A percentile compares a stretch with the other conserved stretches of the same genome.
phyloP scores from a whole-genome alignment of 2,797 vertebrate genomes.

The Crypturellus tataupa region DNA sequence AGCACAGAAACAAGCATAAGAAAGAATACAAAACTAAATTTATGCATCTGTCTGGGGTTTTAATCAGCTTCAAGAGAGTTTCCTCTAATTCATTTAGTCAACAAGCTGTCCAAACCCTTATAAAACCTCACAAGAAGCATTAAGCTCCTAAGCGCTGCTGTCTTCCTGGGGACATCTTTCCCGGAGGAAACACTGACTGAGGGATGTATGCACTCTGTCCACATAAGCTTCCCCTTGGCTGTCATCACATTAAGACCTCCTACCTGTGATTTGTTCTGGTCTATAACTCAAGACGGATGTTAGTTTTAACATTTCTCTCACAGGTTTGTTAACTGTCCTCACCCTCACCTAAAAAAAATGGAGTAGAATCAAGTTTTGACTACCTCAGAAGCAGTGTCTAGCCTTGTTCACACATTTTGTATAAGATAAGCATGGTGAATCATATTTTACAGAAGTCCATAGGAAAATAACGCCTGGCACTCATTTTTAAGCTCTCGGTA shows the following conservation, averaged over 20 bases:
- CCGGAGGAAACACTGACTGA: background rate
- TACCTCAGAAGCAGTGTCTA: background rate
- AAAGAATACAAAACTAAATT: background rate
- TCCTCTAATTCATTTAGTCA: background rate
- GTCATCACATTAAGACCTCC: background rate
- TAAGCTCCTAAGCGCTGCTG: background rate
- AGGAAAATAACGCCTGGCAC: background rate
- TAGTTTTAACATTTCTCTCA: conserved; percentile 1
- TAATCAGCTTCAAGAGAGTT: background rate
- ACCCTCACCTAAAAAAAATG: background rate
- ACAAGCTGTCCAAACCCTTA: conserved; percentile 44
- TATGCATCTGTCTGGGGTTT: background rate
- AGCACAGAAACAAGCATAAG: background rate
- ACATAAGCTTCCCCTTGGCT: background rate
- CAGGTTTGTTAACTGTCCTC: background rate
- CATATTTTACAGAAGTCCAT: background rate
- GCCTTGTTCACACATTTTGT: background rate
- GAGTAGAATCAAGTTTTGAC: background rate
- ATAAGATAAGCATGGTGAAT: fast-evolving
- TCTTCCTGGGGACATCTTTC: background rate
- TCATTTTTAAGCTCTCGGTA: background rate
- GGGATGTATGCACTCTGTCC: background rate
- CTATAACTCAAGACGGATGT: background rate
- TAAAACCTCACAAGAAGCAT: background rate
- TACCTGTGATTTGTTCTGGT: background rate